These are phyloP conservation scores for Catocala sponsa DNA, from an alignment of 2,888 invertebrate genomes.

Conservation along the genomic window DNA sequence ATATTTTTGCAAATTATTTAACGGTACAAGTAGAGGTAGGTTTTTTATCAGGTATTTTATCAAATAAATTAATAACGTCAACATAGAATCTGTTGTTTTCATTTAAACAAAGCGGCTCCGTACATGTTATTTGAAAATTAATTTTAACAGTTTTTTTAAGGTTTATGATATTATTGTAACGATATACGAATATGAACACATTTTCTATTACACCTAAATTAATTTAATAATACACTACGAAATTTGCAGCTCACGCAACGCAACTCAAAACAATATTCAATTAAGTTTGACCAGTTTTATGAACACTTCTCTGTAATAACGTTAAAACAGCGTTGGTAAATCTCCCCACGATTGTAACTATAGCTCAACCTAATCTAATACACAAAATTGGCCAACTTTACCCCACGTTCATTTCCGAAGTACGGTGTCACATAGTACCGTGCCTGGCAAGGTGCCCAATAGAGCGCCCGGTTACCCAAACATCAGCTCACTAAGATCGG, in stretches of 20 bases:
- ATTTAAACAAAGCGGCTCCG: too few species aligned
- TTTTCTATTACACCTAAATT: too few species aligned
- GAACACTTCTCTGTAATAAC: background rate
- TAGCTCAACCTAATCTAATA: constrained; percentile 12
- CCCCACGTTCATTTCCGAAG: constrained; percentile 25
- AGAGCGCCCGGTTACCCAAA: constrained; percentile 57
- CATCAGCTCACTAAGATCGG: constrained; percentile 58
- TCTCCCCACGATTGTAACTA: background rate
- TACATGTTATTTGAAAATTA: too few species aligned
- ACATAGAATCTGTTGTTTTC: too few species aligned
- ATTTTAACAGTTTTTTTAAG: too few species aligned
- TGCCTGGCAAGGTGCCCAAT: constrained; percentile 66
- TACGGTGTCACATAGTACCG: constrained; percentile 36
- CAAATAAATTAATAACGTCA: too few species aligned
- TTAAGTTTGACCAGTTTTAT: background rate
- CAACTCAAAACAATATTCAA: background rate
- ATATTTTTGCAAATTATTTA: too few species aligned
- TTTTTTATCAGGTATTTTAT: too few species aligned
- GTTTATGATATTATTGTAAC: too few species aligned
- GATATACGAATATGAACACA: too few species aligned
- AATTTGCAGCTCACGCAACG: background rate
- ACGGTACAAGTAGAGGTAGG: too few species aligned
- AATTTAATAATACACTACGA: background rate
- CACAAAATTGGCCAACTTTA: constrained; percentile 9
- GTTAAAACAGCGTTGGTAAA: constrained; percentile 7